A percentile compares a stretch with the other conserved stretches of the same genome.
Conservation (phyloP, 2,113 vertebrate species). For the Plotosus lineatus region DNA sequence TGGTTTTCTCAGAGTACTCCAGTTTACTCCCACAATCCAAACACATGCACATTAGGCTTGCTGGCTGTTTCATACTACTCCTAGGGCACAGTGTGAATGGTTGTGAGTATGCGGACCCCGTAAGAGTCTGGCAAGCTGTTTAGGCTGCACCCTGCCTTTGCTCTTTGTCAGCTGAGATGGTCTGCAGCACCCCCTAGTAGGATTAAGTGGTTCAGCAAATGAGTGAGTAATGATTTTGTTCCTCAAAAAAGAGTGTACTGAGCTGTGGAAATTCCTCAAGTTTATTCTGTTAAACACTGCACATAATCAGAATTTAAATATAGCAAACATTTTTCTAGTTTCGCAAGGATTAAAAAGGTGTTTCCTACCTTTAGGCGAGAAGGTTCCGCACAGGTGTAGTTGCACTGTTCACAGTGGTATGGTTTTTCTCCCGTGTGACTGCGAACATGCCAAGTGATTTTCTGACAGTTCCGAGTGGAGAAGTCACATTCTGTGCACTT, state of each 20-base stretch:
- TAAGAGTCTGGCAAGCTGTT: too few species aligned
- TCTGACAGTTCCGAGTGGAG: constrained; percentile 90
- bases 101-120: too few species aligned
- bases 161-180: too few species aligned
- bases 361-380: constrained; percentile 87
- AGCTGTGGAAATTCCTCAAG: background rate
- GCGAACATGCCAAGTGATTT: constrained; percentile 96
- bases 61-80: too few species aligned
- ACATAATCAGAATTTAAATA: background rate
- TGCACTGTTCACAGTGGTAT: constrained; percentile 88
- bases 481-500: constrained; percentile 91
- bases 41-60: too few species aligned
- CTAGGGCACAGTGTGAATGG: too few species aligned
- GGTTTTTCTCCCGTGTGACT: constrained; percentile 96
- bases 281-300: background rate
- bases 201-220: too few species aligned
- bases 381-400: constrained; percentile 87
- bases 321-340: background rate
- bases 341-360: background rate
- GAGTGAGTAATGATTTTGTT: too few species aligned
- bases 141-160: too few species aligned
- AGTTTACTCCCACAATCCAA: too few species aligned
- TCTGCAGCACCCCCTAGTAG: too few species aligned
- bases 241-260: background rate
- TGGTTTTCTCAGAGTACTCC: too few species aligned